phyloP scores from a whole-genome alignment of 2,113 vertebrate genomes.

The Daboia siamensis region DNA sequence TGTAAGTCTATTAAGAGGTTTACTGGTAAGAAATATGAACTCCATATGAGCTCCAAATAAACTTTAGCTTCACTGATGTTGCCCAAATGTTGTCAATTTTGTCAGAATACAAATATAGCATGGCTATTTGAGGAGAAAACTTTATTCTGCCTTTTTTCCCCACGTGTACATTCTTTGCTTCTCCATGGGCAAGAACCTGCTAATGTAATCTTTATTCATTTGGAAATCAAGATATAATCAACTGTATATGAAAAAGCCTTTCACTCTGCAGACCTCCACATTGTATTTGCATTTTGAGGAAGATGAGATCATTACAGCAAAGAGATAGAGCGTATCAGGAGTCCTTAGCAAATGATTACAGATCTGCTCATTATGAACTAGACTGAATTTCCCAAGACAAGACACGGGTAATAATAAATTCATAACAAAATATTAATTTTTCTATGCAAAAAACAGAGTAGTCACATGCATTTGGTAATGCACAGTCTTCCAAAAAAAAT shows the following conservation, averaged over 20 bases:
- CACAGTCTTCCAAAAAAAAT: neutral
- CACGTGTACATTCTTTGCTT: neutral
- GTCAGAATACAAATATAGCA: neutral
- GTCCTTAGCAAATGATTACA: neutral
- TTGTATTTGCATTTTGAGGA: neutral
- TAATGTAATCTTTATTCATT: neutral
- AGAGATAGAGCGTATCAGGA: neutral
- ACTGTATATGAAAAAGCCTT: neutral
- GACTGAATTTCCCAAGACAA: neutral
- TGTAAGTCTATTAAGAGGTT: neutral
- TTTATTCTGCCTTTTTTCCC: neutral
- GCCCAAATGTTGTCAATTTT: neutral
- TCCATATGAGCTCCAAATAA: neutral
- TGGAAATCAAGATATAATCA: neutral
- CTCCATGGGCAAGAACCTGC: neutral
- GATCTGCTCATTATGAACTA: neutral
- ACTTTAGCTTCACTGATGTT: neutral
- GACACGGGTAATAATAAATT: neutral
- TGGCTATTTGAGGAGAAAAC: neutral
- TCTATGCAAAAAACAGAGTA: neutral
- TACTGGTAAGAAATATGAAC: neutral
- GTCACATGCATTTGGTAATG: neutral
- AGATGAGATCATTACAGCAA: neutral
- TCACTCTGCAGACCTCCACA: neutral
- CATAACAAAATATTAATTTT: neutral